Conservation (phyloP, 2,113 vertebrate species). For the Lathamus discolor region DNA sequence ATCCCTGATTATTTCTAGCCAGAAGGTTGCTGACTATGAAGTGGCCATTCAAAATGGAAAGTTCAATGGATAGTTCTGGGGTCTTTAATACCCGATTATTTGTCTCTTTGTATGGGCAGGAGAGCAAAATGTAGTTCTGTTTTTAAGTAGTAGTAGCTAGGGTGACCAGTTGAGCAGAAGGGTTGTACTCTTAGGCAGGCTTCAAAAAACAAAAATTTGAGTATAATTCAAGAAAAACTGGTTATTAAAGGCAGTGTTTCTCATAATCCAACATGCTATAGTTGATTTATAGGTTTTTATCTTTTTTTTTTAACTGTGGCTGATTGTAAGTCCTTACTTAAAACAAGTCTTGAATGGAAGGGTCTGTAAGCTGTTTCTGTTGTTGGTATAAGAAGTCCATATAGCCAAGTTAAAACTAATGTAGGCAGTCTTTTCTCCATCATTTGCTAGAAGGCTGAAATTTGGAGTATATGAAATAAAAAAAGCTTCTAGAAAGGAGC, state of each 20-base stretch:
- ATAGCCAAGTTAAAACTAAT: neutral
- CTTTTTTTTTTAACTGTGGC: neutral
- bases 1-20: neutral
- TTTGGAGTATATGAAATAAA: neutral
- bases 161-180: neutral
- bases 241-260: neutral
- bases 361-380: neutral
- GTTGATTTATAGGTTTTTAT: neutral
- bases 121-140: neutral
- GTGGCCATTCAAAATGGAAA: neutral
- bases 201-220: neutral
- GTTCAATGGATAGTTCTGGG: neutral
- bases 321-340: neutral
- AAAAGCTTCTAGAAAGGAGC: neutral
- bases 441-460: neutral
- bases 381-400: accelerated
- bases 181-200: neutral
- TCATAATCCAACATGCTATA: neutral
- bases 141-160: neutral
- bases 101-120: neutral
- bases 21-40: neutral
- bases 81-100: neutral
- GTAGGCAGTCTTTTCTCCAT: neutral
- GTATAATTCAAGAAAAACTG: neutral
- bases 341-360: neutral